Evolutionary conservation across 53 echinoderm and acorn worm species (phyloP).

Genomic region (Glandiceps talaboti): DNA sequence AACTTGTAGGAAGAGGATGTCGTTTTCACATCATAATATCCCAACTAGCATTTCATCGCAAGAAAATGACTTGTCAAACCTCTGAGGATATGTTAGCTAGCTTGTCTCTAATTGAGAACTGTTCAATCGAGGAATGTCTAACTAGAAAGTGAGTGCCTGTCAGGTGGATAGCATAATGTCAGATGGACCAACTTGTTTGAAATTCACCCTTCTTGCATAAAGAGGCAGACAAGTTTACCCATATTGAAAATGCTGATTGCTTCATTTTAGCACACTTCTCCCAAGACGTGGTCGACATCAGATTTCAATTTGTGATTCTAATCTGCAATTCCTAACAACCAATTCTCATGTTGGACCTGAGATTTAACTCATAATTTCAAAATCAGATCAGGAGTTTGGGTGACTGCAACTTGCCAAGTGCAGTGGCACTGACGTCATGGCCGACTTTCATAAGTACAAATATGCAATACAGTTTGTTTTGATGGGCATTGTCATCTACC

Average conservation of each 20-base stretch:
- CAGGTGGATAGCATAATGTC: no score
- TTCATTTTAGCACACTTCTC: background rate
- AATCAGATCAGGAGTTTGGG: background rate
- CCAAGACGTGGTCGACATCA: background rate
- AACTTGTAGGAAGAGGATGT: background rate
- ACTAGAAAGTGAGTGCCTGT: background rate
- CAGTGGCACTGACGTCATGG: background rate
- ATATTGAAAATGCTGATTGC: background rate
- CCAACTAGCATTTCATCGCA: background rate
- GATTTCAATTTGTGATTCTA: background rate
- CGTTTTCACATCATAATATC: background rate
- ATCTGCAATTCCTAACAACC: background rate
- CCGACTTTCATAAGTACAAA: background rate
- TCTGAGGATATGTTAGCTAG: background rate
- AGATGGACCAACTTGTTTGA: no score
- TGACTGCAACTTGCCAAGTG: background rate
- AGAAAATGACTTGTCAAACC: background rate
- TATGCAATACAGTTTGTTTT: no score
- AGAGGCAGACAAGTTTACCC: background rate
- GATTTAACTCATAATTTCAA: background rate
- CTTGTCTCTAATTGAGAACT: background rate
- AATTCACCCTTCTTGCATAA: background rate
- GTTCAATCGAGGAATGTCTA: background rate
- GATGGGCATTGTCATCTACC: no score
- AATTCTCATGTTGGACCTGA: background rate